Conservation (phyloP, 2,888 invertebrate genomes). For the Sepioteuthis lessoniana region DNA sequence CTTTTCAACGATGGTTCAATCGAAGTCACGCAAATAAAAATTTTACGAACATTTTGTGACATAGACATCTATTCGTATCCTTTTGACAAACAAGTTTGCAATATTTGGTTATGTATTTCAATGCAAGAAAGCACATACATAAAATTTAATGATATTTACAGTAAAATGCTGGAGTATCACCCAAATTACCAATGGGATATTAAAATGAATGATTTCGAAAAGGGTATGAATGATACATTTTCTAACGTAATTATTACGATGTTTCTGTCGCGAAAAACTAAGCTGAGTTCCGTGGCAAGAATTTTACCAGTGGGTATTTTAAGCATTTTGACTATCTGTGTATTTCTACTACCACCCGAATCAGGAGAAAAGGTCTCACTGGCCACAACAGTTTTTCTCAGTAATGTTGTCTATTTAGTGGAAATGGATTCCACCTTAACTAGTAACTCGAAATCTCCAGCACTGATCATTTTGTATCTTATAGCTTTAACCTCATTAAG, state of each 20-base stretch:
- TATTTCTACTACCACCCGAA: background rate
- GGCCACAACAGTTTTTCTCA: background rate
- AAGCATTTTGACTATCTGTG: background rate
- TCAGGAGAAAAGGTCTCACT: background rate
- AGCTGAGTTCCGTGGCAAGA: background rate
- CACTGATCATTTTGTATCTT: background rate
- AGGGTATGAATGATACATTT: background rate
- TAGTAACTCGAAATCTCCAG: background rate
- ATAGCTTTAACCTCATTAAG: background rate
- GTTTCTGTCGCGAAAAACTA: background rate
- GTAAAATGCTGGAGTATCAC: accelerated
- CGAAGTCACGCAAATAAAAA: background rate
- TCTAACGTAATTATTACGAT: background rate
- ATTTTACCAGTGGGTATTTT: background rate
- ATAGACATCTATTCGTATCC: background rate
- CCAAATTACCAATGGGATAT: background rate
- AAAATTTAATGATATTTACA: background rate
- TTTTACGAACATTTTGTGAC: background rate
- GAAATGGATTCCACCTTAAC: background rate
- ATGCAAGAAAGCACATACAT: background rate
- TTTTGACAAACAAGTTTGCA: background rate
- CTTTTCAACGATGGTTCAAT: background rate
- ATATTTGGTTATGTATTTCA: background rate
- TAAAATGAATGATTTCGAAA: background rate
- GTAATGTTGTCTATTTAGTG: background rate